Evolutionary conservation across 2,113 vertebrate genomes (phyloP).

Genomic region (Tetraodon nigroviridis): DNA sequence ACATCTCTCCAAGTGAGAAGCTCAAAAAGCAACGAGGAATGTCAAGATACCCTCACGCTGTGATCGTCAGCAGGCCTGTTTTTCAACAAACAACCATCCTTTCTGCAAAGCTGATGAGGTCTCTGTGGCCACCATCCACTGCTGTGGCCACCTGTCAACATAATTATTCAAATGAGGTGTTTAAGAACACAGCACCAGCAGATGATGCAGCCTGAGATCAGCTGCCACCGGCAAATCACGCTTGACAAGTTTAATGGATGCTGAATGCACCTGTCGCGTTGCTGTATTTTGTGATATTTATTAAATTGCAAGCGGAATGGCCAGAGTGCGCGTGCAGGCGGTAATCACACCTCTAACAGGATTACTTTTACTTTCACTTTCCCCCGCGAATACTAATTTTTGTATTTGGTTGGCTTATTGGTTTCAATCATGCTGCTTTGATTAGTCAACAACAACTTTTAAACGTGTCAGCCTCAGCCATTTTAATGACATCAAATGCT

Average conservation of each 20-base stretch:
- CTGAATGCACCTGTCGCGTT: too few species aligned
- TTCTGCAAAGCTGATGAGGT: slow-evolving; percentile 39
- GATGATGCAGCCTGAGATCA: slow-evolving; percentile 7
- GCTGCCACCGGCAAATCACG: slow-evolving; percentile 14
- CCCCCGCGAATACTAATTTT: slow-evolving; percentile 32
- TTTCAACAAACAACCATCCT: slow-evolving; percentile 40
- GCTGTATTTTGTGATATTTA: too few species aligned
- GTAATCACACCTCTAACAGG: slow-evolving; percentile 48
- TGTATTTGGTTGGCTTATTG: too few species aligned
- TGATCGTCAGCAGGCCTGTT: slow-evolving; percentile 40
- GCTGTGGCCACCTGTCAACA: slow-evolving; percentile 31
- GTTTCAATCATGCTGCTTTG: slow-evolving; percentile 6
- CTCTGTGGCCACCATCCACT: slow-evolving; percentile 29
- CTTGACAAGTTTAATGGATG: not conserved
- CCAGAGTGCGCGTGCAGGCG: slow-evolving; percentile 37
- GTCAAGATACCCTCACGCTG: slow-evolving; percentile 41
- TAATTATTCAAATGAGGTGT: slow-evolving; percentile 28
- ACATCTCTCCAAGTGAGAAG: slow-evolving; percentile 24
- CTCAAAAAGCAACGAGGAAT: slow-evolving; percentile 26
- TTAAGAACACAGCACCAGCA: slow-evolving; percentile 15
- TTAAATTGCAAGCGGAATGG: slow-evolving; percentile 11
- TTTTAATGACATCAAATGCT: slow-evolving; percentile 55
- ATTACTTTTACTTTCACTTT: slow-evolving; percentile 34
- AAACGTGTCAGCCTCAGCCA: slow-evolving; percentile 27
- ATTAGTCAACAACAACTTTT: slow-evolving; percentile 47